Evolutionary conservation across 2,888 invertebrate genomes (phyloP).

Genomic region (Luperina nickerlii): DNA sequence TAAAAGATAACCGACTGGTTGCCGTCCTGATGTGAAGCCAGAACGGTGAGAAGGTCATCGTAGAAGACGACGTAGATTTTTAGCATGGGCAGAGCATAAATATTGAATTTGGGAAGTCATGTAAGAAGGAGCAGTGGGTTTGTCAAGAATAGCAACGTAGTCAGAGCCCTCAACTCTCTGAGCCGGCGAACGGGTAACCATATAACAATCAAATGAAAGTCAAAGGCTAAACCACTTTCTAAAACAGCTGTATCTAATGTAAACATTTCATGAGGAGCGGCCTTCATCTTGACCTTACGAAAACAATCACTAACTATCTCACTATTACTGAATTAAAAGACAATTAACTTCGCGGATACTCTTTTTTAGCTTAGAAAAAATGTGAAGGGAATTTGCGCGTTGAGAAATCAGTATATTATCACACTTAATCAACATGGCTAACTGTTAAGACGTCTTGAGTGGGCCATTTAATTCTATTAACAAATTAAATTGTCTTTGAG

Average conservation of each 20-base stretch:
- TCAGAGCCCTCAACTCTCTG: too few relatives aligned
- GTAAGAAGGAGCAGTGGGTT: too few relatives aligned
- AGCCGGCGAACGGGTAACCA: too few relatives aligned
- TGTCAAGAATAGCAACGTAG: too few relatives aligned
- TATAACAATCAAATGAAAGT: background rate
- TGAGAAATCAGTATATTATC: conserved; percentile 59
- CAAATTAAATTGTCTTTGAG: conserved; percentile 20
- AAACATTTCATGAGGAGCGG: conserved; percentile 35
- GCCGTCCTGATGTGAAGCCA: too few relatives aligned
- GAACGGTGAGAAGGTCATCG: too few relatives aligned
- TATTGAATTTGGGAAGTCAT: too few relatives aligned
- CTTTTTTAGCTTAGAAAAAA: conserved; percentile 68
- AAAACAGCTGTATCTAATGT: conserved; percentile 18
- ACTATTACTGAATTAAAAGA: conserved; percentile 62
- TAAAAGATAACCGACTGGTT: too few relatives aligned
- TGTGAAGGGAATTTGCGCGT: conserved; percentile 78
- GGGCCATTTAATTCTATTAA: conserved; percentile 44
- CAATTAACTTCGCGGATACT: conserved; percentile 63
- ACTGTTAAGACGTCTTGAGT: conserved; percentile 73
- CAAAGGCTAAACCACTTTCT: conserved; percentile 21
- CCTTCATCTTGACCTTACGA: conserved; percentile 65
- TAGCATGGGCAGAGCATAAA: too few relatives aligned
- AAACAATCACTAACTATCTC: conserved; percentile 52
- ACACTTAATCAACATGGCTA: conserved; percentile 76
- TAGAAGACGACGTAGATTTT: too few relatives aligned